Conservation (phyloP, 2,113 vertebrate species). For the Gavialis gangeticus region DNA sequence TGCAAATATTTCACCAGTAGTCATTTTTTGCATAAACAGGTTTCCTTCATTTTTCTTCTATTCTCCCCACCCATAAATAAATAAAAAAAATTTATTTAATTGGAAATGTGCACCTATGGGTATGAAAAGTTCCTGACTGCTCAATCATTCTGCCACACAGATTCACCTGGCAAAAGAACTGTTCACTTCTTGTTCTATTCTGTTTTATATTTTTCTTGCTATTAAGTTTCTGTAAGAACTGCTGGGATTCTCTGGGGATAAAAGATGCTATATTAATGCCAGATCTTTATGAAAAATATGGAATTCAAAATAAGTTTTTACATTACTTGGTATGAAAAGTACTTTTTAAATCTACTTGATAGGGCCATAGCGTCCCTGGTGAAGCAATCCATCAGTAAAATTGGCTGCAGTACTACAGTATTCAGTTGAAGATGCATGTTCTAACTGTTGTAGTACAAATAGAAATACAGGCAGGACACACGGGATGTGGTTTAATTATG, state of each 20-base stretch:
- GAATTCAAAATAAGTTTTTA: neutral
- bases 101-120: neutral
- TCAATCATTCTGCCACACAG: neutral
- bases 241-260: neutral
- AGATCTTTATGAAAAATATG: constrained; percentile 23
- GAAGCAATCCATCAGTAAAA: neutral
- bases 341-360: neutral
- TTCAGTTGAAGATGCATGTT: neutral
- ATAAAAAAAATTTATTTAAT: neutral
- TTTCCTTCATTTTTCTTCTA: neutral
- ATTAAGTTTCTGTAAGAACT: constrained; percentile 32
- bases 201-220: neutral
- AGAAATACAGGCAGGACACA: neutral
- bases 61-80: neutral
- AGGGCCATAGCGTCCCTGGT: neutral
- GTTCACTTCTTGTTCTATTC: constrained; percentile 24
- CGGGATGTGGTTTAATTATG: neutral
- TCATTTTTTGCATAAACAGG: neutral
- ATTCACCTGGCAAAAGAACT: constrained; percentile 5
- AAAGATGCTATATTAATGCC: constrained; percentile 21
- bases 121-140: constrained; percentile 1
- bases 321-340: neutral
- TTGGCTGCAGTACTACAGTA: neutral
- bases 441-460: neutral
- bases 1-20: neutral